Conservation (phyloP, 2,888 invertebrate species). For the Epirrita christyi region DNA sequence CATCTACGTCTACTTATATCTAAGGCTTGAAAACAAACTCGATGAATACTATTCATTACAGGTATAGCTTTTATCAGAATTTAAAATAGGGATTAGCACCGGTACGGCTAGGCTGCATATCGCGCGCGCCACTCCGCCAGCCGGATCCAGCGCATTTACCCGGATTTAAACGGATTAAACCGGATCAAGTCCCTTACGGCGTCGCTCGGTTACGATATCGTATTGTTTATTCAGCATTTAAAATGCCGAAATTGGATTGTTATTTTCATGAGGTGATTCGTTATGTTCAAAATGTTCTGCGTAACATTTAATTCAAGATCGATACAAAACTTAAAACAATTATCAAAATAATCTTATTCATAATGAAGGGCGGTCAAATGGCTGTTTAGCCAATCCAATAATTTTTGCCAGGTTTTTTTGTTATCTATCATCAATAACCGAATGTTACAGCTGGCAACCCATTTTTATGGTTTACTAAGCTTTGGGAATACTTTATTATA, state of each 20-base stretch:
- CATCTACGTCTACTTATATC: background rate
- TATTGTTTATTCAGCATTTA: conserved; percentile 76
- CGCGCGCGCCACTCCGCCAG: conserved; percentile 55
- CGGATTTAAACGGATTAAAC: conserved; percentile 65
- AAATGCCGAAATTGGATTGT: conserved; percentile 66
- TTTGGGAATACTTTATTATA: no score
- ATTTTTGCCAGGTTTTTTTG: no score
- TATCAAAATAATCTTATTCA: no score
- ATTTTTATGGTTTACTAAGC: no score
- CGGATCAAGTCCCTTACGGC: conserved; percentile 46
- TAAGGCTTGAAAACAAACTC: conserved; percentile 13
- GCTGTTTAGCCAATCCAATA: no score
- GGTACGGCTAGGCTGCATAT: conserved; percentile 68
- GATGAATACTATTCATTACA: conserved; percentile 35
- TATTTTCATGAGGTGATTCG: conserved; percentile 46
- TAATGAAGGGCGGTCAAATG: no score
- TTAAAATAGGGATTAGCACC: conserved; percentile 82
- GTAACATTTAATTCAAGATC: background rate
- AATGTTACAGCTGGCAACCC: no score
- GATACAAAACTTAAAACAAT: background rate
- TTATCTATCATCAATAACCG: no score
- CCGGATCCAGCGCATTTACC: conserved; percentile 58
- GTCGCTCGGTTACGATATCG: conserved; percentile 73
- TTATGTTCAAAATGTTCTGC: conserved; percentile 17
- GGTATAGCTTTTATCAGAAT: conserved; percentile 78